Percentiles rank a stretch among this genome's conserved stretches.
Evolutionary conservation across 2,797 vertebrate species (phyloP).

Genomic region (Taenioides sp.): DNA sequence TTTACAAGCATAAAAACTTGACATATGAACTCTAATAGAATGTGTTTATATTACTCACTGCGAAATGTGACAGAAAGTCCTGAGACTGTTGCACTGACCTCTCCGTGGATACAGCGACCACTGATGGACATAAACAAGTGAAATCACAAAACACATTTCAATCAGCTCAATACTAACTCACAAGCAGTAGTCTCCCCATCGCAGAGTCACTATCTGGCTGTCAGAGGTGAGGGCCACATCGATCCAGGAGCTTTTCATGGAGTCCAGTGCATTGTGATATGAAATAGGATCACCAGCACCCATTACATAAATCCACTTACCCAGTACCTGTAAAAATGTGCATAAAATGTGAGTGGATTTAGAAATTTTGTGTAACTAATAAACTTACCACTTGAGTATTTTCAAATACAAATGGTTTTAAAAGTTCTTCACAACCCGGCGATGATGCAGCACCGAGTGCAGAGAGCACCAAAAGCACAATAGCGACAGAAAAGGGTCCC

Average conservation of each 20-base stretch:
- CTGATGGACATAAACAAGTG: slow-evolving; percentile 37
- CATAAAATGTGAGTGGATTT: background rate
- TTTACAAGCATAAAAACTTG: too few relatives aligned
- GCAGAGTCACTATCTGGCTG: slow-evolving; percentile 47
- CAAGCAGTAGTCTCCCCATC: slow-evolving; percentile 73
- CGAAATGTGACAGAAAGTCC: slow-evolving; percentile 64
- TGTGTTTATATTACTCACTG: slow-evolving; percentile 54
- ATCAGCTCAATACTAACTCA: slow-evolving; percentile 41
- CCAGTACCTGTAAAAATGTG: slow-evolving; percentile 58
- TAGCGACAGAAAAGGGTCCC: slow-evolving; percentile 37
- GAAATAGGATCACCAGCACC: slow-evolving; percentile 66
- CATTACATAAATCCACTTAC: slow-evolving; percentile 74
- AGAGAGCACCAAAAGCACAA: slow-evolving; percentile 47
- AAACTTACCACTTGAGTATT: slow-evolving; percentile 56
- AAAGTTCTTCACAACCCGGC: slow-evolving; percentile 64
- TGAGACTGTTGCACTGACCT: slow-evolving; percentile 64
- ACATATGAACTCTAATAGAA: too few relatives aligned
- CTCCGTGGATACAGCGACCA: slow-evolving; percentile 58
- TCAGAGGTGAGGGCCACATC: slow-evolving; percentile 57
- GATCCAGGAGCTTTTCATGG: slow-evolving; percentile 73
- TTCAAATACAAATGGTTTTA: slow-evolving; percentile 64
- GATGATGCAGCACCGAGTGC: slow-evolving; percentile 50
- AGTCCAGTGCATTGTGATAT: slow-evolving; percentile 69
- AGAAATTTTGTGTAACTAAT: background rate
- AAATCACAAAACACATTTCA: background rate